Base-by-base conservation (phyloP, 2,888 invertebrate genomes). In the Drosophila prolongata region DNA sequence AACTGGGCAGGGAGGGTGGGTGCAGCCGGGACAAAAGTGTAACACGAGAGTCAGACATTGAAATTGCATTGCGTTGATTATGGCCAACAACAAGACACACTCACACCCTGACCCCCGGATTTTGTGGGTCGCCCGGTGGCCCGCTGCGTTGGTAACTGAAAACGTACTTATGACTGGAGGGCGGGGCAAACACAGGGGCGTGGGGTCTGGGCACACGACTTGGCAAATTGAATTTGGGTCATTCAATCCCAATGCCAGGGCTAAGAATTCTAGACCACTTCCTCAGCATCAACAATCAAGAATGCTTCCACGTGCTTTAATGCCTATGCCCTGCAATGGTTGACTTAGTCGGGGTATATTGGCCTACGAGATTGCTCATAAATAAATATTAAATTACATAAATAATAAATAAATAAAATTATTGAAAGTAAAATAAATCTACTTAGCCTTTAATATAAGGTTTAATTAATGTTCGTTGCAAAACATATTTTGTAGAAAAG, bases 1-100 rank as follows among this genome's bases (percentile, higher is more conserved):
- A 35, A 35, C 42, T 52, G 24, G 56, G 35, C 53, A 16, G 52
- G 35, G 59, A 37, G 11, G 14, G 55, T 35, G 55, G 65, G 27
- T 65, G 55, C 74, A 74, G 67, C 56, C 75, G 24, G 59, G 49
- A 60, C 19, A 54, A 68, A 70, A 76, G 73, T 67, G 86, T 75
- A 85, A 82, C 80, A 75, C 77, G 77, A 87, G 76, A 74, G 76
- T 76, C 75, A 82, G 85, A 89, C 89, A 86, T 86, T 86, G 88
- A 75, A 86, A 86, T 89, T 86, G 85, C 85, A 86, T 87, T 86
- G 88, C 72, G 61, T 82, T 89, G 83, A 86, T 89, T 86, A 76
- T 72, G 75, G 76, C 57, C 71, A 76, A 71, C 82, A 79, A 79
- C 82, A 79, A 73, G 72, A 42, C 66, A 46, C 57, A 42, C 53